These are phyloP conservation scores for Cydia strobilella DNA, from an alignment of 1,140 invertebrate genomes.

Conservation along the genomic window DNA sequence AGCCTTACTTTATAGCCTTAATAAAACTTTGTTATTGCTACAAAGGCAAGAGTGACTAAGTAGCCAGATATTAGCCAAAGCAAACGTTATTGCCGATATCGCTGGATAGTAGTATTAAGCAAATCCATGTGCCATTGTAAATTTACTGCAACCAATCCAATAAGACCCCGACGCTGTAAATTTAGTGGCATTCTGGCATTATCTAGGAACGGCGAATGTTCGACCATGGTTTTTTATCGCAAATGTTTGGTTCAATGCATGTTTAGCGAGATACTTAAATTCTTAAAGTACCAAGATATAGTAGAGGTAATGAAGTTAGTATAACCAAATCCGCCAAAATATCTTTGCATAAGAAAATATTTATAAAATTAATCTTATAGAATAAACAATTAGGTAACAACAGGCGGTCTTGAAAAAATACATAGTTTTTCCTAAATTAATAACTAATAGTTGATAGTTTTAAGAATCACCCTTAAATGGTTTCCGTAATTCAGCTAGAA, in stretches of 20 bases:
- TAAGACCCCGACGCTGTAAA: conserved; percentile 15
- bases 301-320: background rate
- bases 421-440: no score
- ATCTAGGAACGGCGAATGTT: background rate
- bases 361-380: background rate
- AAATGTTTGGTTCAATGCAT: background rate
- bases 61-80: background rate
- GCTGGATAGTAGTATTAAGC: conserved; percentile 13
- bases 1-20: no score
- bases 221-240: background rate
- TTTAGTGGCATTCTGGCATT: background rate
- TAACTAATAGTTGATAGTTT: no score
- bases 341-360: background rate
- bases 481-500: no score
- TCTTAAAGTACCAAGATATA: background rate
- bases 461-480: no score
- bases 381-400: no score
- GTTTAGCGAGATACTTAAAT: background rate
- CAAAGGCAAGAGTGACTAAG: background rate
- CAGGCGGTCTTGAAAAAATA: no score
- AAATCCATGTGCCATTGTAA: conserved; percentile 25
- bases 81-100: conserved; percentile 23
- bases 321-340: no score
- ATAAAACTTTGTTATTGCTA: background rate
- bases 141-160: conserved; percentile 24